Evolutionary conservation across 1,140 invertebrate genomes (phyloP).

Genomic region (Brachionus manjavacas): DNA sequence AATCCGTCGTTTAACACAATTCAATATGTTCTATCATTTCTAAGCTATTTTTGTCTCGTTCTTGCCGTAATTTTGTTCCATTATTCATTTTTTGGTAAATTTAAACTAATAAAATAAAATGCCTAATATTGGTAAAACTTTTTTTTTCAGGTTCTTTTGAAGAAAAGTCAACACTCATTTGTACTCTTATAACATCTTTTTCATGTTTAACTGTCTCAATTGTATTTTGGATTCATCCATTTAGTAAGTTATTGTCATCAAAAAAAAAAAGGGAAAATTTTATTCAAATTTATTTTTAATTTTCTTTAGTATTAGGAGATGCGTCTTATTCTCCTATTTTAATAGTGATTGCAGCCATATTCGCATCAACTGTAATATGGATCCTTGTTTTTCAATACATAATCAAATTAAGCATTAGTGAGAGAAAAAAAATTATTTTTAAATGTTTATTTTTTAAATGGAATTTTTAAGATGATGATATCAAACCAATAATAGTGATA

Average conservation of each 20-base stretch:
- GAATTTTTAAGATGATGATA: background rate
- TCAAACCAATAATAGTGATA: background rate
- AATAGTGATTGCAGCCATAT: background rate
- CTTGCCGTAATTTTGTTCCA: conserved; percentile 17
- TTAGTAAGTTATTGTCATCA: background rate
- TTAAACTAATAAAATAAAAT: too few relatives aligned
- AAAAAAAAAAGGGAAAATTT: background rate
- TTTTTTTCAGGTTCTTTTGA: background rate
- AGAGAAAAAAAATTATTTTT: background rate
- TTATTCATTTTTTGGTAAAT: conserved; percentile 35
- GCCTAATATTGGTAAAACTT: too few relatives aligned
- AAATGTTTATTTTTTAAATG: background rate
- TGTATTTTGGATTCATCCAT: conserved; percentile 34
- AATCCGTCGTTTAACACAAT: background rate
- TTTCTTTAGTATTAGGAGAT: conserved; percentile 3
- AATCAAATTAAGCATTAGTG: conserved; percentile 10
- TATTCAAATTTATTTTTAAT: background rate
- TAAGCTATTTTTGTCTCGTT: conserved; percentile 13
- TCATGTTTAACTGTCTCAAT: background rate
- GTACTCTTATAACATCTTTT: background rate
- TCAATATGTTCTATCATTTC: background rate
- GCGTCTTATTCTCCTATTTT: background rate
- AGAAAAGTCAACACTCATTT: conserved; percentile 6
- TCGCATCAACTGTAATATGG: conserved; percentile 1
- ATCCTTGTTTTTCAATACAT: conserved; percentile 35